Evolutionary conservation across 2,113 vertebrate species (phyloP).

Genomic region (Rhombomys opimus): DNA sequence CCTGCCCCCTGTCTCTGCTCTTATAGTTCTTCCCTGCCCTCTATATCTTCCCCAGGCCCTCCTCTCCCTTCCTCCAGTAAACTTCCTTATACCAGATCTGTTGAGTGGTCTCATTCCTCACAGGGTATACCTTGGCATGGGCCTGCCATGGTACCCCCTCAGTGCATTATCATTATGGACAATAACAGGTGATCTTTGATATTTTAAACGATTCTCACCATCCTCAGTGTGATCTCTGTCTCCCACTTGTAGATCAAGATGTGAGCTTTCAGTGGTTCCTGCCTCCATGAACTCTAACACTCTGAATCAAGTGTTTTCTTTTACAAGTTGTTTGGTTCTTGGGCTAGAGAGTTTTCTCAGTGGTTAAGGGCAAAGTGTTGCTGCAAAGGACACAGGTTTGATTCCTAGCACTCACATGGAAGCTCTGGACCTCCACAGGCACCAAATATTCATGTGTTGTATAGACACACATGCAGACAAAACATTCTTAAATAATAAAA

Average conservation of each 20-base stretch:
- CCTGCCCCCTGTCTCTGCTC: too few species aligned
- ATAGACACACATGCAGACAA: neutral
- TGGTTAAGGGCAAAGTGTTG: neutral
- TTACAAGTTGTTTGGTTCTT: neutral
- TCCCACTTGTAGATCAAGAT: too few species aligned
- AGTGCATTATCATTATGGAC: too few species aligned
- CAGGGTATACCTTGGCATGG: too few species aligned
- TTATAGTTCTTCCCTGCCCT: too few species aligned
- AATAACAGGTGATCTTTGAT: neutral
- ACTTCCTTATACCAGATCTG: too few species aligned
- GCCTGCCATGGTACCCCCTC: too few species aligned
- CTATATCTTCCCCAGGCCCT: too few species aligned
- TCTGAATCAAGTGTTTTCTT: neutral
- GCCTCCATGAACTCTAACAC: neutral
- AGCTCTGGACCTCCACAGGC: neutral
- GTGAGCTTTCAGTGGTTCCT: too few species aligned
- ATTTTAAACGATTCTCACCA: neutral
- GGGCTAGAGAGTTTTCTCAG: neutral
- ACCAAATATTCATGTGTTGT: neutral
- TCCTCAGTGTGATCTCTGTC: neutral
- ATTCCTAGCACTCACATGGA: neutral
- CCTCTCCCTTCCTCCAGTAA: too few species aligned
- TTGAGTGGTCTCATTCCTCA: too few species aligned
- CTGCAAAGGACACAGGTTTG: neutral
- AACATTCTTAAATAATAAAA: neutral